These are phyloP conservation scores for Tachycineta bicolor DNA, from an alignment of 2,113 vertebrate species.

Conservation along the genomic window DNA sequence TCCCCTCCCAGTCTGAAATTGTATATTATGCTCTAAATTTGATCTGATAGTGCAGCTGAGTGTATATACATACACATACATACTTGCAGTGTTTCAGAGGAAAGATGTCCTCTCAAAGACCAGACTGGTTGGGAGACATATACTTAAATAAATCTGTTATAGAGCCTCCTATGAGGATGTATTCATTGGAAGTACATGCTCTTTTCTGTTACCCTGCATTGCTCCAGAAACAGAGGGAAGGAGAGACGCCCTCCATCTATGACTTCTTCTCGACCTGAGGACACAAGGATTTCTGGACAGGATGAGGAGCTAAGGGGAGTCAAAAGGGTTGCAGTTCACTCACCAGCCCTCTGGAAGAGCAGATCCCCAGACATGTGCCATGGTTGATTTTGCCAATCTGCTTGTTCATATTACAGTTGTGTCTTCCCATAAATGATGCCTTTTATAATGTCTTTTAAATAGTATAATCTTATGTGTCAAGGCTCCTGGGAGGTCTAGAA, in stretches of 20 bases:
- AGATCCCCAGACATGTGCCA: rapidly evolving
- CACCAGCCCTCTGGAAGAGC: background rate
- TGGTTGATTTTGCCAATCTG: background rate
- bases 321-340: background rate
- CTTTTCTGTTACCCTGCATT: background rate
- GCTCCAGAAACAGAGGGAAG: background rate
- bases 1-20: background rate
- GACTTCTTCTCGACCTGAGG: background rate
- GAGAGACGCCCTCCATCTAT: background rate
- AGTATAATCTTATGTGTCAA: background rate
- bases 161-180: background rate
- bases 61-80: background rate
- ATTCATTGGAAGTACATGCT: background rate
- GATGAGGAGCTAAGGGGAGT: background rate
- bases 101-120: background rate
- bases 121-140: background rate
- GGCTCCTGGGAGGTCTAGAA: background rate
- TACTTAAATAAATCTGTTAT: background rate
- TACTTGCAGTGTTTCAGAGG: background rate
- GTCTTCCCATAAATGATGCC: background rate
- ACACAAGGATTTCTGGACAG: background rate
- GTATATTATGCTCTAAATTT: background rate
- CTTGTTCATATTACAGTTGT: background rate
- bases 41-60: background rate
- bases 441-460: background rate